phyloP scores from a whole-genome alignment of 2,797 vertebrate species.

The Denticeps clupeoides region DNA sequence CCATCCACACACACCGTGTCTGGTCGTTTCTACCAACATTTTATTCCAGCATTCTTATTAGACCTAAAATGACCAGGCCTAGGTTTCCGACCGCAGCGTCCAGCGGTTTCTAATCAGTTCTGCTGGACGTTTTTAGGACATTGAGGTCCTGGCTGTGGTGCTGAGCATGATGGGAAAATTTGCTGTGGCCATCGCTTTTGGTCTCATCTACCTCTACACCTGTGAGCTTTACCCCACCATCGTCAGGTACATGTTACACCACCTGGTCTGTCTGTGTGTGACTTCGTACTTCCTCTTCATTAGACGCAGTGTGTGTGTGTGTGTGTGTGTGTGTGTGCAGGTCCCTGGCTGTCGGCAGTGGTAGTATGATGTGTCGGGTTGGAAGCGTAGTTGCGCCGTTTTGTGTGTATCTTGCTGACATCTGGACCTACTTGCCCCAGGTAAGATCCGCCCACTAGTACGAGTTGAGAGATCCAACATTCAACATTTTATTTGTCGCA shows the following conservation, averaged over 20 bases:
- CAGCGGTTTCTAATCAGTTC: not conserved
- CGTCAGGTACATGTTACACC: conserved; percentile 59
- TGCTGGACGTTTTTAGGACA: conserved; percentile 42
- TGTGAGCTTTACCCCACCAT: conserved; percentile 87
- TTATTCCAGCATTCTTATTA: too few species aligned
- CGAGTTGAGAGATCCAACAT: too few species aligned
- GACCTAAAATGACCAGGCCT: too few species aligned
- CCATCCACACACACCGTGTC: too few species aligned
- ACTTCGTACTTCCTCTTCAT: not conserved
- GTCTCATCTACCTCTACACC: conserved; percentile 83
- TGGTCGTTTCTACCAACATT: too few species aligned
- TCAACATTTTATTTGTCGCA: too few species aligned
- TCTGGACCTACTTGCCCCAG: conserved; percentile 83
- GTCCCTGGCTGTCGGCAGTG: conserved; percentile 78
- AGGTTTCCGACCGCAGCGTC: not conserved
- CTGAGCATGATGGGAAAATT: conserved; percentile 80
- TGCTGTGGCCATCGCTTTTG: conserved; percentile 78
- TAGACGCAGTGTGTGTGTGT: not conserved
- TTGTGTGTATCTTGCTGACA: conserved; percentile 67
- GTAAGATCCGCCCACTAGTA: too few species aligned
- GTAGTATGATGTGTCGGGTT: conserved; percentile 82
- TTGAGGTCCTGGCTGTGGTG: conserved; percentile 46
- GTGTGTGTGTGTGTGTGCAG: conserved; percentile 43
- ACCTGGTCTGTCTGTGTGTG: not conserved
- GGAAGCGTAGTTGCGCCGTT: conserved; percentile 80